Base-by-base conservation (phyloP, 2,888 invertebrate species). In the Hydrotaea cyrtoneurina region DNA sequence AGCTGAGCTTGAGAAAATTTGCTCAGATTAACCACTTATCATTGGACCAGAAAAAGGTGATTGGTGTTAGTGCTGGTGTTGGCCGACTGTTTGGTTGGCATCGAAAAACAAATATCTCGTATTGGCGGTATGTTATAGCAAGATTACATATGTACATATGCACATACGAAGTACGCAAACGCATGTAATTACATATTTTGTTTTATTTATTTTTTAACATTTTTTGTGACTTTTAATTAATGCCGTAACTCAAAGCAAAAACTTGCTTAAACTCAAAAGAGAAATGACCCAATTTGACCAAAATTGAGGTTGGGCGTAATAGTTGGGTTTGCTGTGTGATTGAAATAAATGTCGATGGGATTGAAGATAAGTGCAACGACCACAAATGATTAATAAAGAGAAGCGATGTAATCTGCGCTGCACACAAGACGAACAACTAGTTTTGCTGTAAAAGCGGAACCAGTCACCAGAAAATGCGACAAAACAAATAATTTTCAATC, bases 151-250 rank as follows among this genome's bases (percentile, higher is more conserved):
- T n/a, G n/a, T n/a, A n/a, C n/a, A n/a, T n/a, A n/a, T n/a, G n/a
- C n/a, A n/a, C 26, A 74, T 59, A 13, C 23, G n/a, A 53, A 43
- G 64, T 43, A 43, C 10, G 5, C 53, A 19, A 17, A 53, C 57
- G 57, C 57, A 57, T 21, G 17, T 57, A 57, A 57, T 57, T 57
- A 26, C 59, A 59, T 26, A 26, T 69, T 75, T 71, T 39, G 13
- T 78, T 71, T 78, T 31, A 39, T 7, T 31, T 15, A 31, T 10
- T 57, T 43, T 75, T 66, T 71, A n/a, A 26, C 7, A 17, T 26
- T 53, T 31, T 53, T 26, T 4, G n/a, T n/a, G 36, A 11, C 55
- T 64, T 53, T 80, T 77, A 81, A 81, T 81, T 81, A 76, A 59
- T 23, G 15, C 50, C 50, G n/a, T 50, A 50, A 50, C 15, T n/a